A percentile compares a stretch with the other conserved stretches of the same genome.
Conservation (phyloP, 2,888 invertebrate genomes). For the Pantelozetes paolii region DNA sequence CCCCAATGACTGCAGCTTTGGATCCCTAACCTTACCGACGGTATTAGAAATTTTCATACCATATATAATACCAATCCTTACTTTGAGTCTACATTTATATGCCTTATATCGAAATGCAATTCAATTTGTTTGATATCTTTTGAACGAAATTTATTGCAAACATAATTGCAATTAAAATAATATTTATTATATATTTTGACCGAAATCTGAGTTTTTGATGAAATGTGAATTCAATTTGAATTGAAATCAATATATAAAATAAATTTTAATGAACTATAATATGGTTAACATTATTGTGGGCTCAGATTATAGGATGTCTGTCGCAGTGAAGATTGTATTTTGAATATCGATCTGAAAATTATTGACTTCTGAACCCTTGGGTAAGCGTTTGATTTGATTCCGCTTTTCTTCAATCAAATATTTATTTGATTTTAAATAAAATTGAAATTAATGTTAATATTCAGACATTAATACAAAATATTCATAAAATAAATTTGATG, state of each 20-base stretch:
- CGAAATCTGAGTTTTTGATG: too few relatives aligned
- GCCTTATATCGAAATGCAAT: too few relatives aligned
- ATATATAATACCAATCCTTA: neutral
- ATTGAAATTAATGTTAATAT: neutral
- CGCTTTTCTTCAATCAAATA: too few relatives aligned
- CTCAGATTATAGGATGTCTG: neutral
- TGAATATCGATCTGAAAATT: neutral
- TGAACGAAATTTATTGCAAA: too few relatives aligned
- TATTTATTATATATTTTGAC: too few relatives aligned
- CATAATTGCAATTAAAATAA: too few relatives aligned
- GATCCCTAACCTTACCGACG: neutral
- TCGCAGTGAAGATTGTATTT: neutral
- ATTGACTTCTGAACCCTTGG: neutral
- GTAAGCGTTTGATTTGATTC: too few relatives aligned
- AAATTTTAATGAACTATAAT: slow-evolving; percentile 10
- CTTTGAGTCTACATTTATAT: too few relatives aligned
- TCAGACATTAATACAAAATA: neutral
- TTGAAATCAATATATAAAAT: neutral
- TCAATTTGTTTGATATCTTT: too few relatives aligned
- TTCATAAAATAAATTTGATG: too few relatives aligned
- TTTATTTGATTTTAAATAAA: neutral
- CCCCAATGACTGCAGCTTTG: neutral
- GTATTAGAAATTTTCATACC: neutral
- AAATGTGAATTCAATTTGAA: too few relatives aligned
- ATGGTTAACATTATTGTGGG: neutral